Evolutionary conservation across 2,888 invertebrate genomes (phyloP).

Genomic region (Drosophila merina): DNA sequence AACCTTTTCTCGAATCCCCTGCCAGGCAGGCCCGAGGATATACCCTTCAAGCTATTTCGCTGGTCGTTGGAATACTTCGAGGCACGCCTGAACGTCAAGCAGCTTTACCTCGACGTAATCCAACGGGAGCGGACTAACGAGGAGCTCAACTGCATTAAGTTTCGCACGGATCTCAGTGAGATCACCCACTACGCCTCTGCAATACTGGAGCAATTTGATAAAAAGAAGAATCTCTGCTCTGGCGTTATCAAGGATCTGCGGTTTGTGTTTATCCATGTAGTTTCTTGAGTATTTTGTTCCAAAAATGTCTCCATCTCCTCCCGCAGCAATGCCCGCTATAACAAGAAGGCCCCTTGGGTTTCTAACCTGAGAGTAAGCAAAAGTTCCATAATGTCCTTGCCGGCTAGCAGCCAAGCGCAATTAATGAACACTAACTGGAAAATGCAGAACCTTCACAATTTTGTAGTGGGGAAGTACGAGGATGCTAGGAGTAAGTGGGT

Average conservation of each 20-base stretch:
- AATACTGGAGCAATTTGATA: constrained; percentile 29
- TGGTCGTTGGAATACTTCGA: constrained; percentile 54
- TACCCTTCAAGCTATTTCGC: constrained; percentile 50
- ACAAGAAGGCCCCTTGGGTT: neutral
- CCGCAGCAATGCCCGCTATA: neutral
- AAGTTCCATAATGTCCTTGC: neutral
- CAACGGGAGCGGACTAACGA: constrained; percentile 20
- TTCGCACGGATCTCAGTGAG: constrained; percentile 50
- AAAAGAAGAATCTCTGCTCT: constrained; percentile 34
- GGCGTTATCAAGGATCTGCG: constrained; percentile 5
- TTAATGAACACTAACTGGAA: no score
- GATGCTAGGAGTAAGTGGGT: neutral
- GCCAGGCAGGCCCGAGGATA: constrained; percentile 31
- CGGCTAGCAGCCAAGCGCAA: neutral
- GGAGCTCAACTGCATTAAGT: constrained; percentile 55
- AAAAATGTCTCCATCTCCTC: neutral
- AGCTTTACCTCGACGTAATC: constrained; percentile 54
- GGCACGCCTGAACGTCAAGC: constrained; percentile 26
- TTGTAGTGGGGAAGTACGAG: neutral
- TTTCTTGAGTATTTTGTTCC: neutral
- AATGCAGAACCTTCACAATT: neutral
- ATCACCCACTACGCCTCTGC: constrained; percentile 20
- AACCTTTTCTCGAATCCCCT: constrained; percentile 24
- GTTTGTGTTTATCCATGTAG: constrained; percentile 23
- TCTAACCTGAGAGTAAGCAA: neutral